These are phyloP conservation scores for Caiman crocodilus DNA, from an alignment of 2,797 vertebrate species.

Conservation along the genomic window DNA sequence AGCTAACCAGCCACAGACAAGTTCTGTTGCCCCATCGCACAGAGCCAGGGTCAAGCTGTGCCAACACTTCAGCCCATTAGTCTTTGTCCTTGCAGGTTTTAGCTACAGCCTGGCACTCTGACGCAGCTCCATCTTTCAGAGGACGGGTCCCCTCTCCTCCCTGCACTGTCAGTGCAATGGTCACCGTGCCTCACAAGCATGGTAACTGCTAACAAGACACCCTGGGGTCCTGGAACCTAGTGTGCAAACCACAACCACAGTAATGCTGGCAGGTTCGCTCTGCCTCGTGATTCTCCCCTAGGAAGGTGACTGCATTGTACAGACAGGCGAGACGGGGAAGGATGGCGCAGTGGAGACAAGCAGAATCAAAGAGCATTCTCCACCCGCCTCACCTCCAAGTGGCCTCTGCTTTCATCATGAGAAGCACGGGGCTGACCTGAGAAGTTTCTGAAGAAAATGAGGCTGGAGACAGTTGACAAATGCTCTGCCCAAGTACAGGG, in stretches of 20 bases:
- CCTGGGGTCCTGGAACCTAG: background rate
- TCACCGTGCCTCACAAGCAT: background rate
- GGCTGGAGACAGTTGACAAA: background rate
- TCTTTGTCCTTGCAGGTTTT: background rate
- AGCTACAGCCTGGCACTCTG: background rate
- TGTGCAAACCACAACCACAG: accelerated
- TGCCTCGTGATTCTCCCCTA: accelerated
- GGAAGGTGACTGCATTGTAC: background rate
- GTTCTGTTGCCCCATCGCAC: background rate
- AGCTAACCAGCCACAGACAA: background rate
- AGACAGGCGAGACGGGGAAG: background rate
- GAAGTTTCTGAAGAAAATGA: background rate
- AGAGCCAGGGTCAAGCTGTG: background rate
- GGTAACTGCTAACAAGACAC: background rate
- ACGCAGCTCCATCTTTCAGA: background rate
- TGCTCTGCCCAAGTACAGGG: accelerated
- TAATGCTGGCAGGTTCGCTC: background rate
- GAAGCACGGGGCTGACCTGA: accelerated
- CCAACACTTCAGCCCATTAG: background rate
- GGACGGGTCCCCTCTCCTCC: background rate
- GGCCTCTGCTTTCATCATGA: accelerated
- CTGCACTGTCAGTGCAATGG: background rate
- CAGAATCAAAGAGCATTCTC: background rate
- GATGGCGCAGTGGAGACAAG: background rate
- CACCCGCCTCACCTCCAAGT: background rate